These are phyloP conservation scores for Bostrychus sinensis DNA, from an alignment of 2,113 vertebrate genomes.

Conservation along the genomic window DNA sequence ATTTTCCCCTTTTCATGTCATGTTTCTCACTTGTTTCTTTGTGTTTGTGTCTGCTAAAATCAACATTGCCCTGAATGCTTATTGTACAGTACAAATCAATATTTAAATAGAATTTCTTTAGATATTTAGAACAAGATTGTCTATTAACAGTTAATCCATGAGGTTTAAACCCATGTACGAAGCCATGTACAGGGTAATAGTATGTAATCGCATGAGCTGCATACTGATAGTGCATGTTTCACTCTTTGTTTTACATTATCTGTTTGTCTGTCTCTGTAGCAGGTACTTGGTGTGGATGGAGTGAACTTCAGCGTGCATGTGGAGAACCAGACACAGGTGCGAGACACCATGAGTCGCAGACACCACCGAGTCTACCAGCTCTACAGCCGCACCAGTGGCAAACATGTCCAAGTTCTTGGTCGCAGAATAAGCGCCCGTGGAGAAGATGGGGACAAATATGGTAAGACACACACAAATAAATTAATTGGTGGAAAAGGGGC, in stretches of 20 bases:
- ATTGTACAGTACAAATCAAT: too few relatives aligned
- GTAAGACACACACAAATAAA: constrained; percentile 76
- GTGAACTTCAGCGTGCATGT: constrained; percentile 85
- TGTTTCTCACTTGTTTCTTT: too few relatives aligned
- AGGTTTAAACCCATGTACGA: too few relatives aligned
- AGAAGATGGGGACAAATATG: constrained; percentile 85
- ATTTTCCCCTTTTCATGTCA: background rate
- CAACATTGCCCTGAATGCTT: too few relatives aligned
- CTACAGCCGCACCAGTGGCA: constrained; percentile 83
- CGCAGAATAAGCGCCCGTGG: constrained; percentile 80
- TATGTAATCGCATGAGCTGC: too few relatives aligned
- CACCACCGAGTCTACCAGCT: constrained; percentile 84
- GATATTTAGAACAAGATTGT: too few relatives aligned
- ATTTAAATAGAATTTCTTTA: too few relatives aligned
- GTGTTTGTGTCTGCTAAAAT: too few relatives aligned
- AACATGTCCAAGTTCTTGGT: constrained; percentile 83
- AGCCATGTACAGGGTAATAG: too few relatives aligned
- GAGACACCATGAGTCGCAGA: constrained; percentile 82
- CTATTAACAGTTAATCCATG: too few relatives aligned
- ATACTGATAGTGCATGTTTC: background rate
- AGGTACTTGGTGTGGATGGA: constrained; percentile 81
- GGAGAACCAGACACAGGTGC: constrained; percentile 83
- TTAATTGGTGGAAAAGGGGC: background rate
- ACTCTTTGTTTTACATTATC: constrained; percentile 21
- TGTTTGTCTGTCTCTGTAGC: constrained; percentile 55